Percentiles rank a stretch among this genome's conserved stretches.
phyloP scores from a whole-genome alignment of 2,113 vertebrate genomes.

The Ptilonorhynchus violaceus region DNA sequence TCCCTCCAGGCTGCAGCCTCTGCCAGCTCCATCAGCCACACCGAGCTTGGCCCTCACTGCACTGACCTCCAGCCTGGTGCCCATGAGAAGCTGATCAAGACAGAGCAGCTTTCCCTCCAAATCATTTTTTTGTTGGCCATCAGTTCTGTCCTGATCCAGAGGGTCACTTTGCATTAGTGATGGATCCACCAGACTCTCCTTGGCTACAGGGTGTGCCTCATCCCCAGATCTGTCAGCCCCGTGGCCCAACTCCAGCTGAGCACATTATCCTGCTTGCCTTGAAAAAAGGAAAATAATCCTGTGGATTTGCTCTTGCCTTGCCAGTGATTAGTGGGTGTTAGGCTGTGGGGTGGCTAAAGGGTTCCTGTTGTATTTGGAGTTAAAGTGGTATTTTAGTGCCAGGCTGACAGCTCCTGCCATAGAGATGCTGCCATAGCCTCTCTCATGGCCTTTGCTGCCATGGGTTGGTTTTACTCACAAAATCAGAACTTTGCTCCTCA shows the following conservation, averaged over 20 bases:
- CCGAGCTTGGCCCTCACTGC: fast-evolving
- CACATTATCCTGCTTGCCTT: constrained; percentile 9
- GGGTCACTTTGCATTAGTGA: background rate
- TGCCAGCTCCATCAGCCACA: background rate
- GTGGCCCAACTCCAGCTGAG: background rate
- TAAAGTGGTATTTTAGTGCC: background rate
- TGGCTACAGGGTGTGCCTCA: background rate
- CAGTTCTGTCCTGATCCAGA: fast-evolving
- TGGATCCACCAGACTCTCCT: background rate
- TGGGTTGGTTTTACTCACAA: background rate
- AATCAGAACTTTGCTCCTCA: background rate
- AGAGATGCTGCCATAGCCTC: background rate
- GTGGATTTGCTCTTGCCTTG: constrained; percentile 2
- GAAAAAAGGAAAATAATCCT: constrained; percentile 23
- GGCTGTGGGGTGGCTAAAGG: background rate
- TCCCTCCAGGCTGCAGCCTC: background rate
- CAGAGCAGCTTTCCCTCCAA: background rate
- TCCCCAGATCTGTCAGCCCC: background rate
- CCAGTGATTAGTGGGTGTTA: background rate
- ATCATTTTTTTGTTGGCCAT: background rate
- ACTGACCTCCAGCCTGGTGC: background rate
- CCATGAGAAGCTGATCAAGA: background rate
- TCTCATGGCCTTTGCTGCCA: background rate
- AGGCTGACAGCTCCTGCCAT: background rate
- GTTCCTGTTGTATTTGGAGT: background rate